phyloP scores from a whole-genome alignment of 92 coral and sea anemone genomes.

The Siderastrea radians region DNA sequence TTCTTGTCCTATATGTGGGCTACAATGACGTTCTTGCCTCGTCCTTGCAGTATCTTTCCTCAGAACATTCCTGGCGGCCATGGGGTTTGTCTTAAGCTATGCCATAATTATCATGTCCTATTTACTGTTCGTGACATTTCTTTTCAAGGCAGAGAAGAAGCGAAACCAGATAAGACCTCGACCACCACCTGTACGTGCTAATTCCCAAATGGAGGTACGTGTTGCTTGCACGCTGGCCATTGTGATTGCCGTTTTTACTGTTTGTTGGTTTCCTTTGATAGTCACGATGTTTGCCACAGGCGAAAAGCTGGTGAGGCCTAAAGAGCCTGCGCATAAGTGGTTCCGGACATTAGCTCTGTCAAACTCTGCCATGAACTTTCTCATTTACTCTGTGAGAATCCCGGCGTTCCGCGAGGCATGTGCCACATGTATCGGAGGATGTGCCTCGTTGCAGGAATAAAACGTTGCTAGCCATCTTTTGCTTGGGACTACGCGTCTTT shows the following conservation, averaged over 20 bases:
- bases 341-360: constrained; percentile 47
- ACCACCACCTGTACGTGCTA: background rate
- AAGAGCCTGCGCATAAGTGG: constrained; percentile 50
- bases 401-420: constrained; percentile 9
- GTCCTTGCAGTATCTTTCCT: background rate
- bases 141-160: background rate
- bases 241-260: constrained; percentile 41
- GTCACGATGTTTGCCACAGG: constrained; percentile 25
- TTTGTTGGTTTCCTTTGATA: constrained; percentile 50
- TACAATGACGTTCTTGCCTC: too few species aligned
- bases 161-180: background rate
- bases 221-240: constrained; percentile 61
- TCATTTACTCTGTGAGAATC: constrained; percentile 38
- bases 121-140: background rate
- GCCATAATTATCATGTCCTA: constrained; percentile 6
- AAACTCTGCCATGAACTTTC: too few species aligned
- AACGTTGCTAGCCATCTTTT: too few species aligned
- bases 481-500: too few species aligned
- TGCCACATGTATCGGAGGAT: background rate
- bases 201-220: constrained; percentile 46
- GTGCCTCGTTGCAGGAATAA: background rate
- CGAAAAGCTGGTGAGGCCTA: background rate
- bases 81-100: background rate
- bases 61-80: background rate
- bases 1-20: too few species aligned